Base-by-base conservation (phyloP, 2,797 vertebrate species). In the Netta rufina region DNA sequence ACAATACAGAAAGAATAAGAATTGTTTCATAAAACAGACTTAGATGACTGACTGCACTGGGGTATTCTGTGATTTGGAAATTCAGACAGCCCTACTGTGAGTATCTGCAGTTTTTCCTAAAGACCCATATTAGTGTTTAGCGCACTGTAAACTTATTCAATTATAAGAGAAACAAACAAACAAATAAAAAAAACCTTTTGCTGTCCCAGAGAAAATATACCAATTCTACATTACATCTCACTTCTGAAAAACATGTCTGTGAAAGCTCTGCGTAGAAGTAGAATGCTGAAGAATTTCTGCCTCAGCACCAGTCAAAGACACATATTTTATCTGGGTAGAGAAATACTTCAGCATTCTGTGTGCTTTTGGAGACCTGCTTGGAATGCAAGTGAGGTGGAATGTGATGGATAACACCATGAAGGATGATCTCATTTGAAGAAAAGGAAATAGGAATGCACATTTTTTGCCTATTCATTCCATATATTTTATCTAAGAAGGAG, bases 401-500 rank as follows among this genome's bases (percentile, higher is more conserved):
- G 3, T 56, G 13, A 3, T 80, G 32, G 60, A 86, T 92, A 87
- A 20, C 33, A 56, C 24, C 1, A 1, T 58, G 28, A 75, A 89
- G 5, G 33, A 47, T 83, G 92, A 78, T 36, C 24, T 78, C 49
- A 18, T 89, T 80, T 10, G 11, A 87, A 62, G 16, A 12, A 78
- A 92, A 89, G 80, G 17, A 66, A 86, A 82, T 36, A 80, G 4
- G 33, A 94, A 87, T 85, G 36, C 9, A 13, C 4, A 25, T 80
- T 93, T 80, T 83, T 67, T 32, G 73, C n/a, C 32, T 91, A 32
- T 83, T 80, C 13, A 12, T 82, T 90, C 66, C 28, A 58, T 39
- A 22, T 72, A 20, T 43, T 85, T 93, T 87, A 69, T 83, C 58
- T 85, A 53, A 84, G 72, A 60, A 67, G 21, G 45, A 75, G 62